A percentile compares a stretch with the other conserved stretches of the same genome.
These are phyloP conservation scores for Nymphicus hollandicus DNA, from an alignment of 2,113 vertebrate species.

Conservation along the genomic window DNA sequence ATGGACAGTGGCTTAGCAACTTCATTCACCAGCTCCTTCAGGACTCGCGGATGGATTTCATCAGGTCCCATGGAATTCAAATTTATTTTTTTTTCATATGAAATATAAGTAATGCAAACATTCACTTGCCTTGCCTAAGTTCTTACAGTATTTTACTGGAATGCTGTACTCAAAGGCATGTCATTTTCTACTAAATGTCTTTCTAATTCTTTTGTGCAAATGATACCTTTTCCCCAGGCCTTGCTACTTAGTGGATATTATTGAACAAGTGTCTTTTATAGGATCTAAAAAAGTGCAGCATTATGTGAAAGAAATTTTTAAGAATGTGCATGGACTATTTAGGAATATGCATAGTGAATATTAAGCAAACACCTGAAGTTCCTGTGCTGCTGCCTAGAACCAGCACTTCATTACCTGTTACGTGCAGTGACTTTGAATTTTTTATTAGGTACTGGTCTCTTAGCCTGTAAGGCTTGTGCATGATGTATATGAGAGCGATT, in stretches of 20 bases:
- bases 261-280: constrained; percentile 66
- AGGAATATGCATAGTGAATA: constrained; percentile 57
- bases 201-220: constrained; percentile 54
- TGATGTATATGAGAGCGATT: constrained; percentile 35
- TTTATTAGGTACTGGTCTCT: constrained; percentile 61
- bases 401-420: constrained; percentile 67
- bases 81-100: background rate
- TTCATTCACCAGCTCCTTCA: background rate
- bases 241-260: constrained; percentile 63
- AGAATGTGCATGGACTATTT: constrained; percentile 58
- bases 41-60: rapidly evolving
- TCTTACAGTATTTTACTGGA: constrained; percentile 11
- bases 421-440: constrained; percentile 59
- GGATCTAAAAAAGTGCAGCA: constrained; percentile 39
- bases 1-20: background rate
- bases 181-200: constrained; percentile 60
- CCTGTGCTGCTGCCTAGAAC: constrained; percentile 53
- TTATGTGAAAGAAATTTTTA: constrained; percentile 34
- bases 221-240: constrained; percentile 36
- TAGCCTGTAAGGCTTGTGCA: constrained; percentile 59
- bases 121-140: background rate
- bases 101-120: constrained; percentile 28
- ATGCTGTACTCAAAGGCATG: constrained; percentile 1
- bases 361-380: constrained; percentile 69
- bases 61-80: background rate